Base-by-base conservation (phyloP, 64 coral and sea anemone genomes). In the Exaiptasia diaphana region DNA sequence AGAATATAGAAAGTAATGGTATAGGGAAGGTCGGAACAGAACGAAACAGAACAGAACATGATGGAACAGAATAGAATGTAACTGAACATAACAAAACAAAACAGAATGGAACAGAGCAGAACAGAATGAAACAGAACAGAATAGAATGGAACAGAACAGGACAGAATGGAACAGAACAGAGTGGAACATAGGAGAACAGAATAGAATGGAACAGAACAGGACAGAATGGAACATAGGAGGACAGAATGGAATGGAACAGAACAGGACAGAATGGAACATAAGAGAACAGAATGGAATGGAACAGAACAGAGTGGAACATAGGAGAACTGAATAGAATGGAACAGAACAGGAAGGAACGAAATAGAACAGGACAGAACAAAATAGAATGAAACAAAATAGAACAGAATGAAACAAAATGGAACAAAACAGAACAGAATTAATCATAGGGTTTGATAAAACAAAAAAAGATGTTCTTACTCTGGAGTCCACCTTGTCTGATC, bases 401-500 rank as follows among this genome's bases (percentile, higher is more conserved):
- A 53, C 13, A 53, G 50, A 53, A 53, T n/a, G 23, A 22, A 53
- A 53, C 3, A 53, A 22, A 53, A 53, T 10, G 23, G 50, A 53
- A 53, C 50, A 53, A 22, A 53, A 53, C 50, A 53, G 50, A 53
- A 53, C 50, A 53, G 50, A 53, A 53, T 54, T 2, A 7, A 49
- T 49, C 50, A 53, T 14, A 53, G 23, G 2, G 9, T 49, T 52
- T 10, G 49, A 52, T 12, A 10, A 10, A 52, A n/a, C 10, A 12
- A 52, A 17, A 27, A 37, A 30, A 68, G 33, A 20, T 22, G 33
- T 38, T 73, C 73, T 89, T 36, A 94, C 91, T 42, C 91, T 94
- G 1, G 91, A 94, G 68, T 94, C 91, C 38, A 79, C 91, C 50
- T 71, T 89, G 7, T 94, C 91, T 26, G 91, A 93, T 26, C 83